phyloP scores from a whole-genome alignment of 1,140 invertebrate species.

The Drosophila obscura region DNA sequence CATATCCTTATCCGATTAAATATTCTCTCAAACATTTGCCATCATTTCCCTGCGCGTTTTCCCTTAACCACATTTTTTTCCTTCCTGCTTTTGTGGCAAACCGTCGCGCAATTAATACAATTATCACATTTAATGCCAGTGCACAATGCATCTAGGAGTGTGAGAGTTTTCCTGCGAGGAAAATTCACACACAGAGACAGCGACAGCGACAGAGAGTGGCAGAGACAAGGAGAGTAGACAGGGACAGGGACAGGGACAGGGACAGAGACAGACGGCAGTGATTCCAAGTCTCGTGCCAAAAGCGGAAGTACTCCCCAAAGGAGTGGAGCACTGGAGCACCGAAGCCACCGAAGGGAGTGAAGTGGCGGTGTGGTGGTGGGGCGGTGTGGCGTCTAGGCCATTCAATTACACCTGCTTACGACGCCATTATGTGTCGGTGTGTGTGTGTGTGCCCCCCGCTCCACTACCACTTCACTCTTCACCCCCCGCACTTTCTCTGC shows the following conservation, averaged over 20 bases:
- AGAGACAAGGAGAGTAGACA: background rate
- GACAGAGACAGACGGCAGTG: conserved; percentile 12
- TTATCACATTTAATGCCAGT: conserved; percentile 69
- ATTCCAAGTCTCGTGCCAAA: conserved; percentile 61
- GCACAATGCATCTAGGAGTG: conserved; percentile 44
- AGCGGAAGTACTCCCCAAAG: conserved; percentile 52
- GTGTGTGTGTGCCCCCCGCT: conserved; percentile 21
- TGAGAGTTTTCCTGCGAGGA: conserved; percentile 45
- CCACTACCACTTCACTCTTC: background rate
- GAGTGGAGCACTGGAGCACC: conserved; percentile 5
- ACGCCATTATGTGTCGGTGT: conserved; percentile 22
- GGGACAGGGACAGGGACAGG: conserved; percentile 12
- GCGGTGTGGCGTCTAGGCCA: conserved; percentile 42
- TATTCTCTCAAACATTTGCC: conserved; percentile 18
- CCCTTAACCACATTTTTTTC: conserved; percentile 32
- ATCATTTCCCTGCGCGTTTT: conserved; percentile 5
- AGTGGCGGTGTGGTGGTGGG: background rate
- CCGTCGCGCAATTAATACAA: conserved; percentile 70
- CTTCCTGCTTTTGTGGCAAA: conserved; percentile 42
- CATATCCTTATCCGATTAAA: conserved; percentile 2
- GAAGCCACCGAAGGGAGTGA: background rate
- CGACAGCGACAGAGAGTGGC: conserved; percentile 18
- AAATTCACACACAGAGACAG: conserved; percentile 23
- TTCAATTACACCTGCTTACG: conserved; percentile 79
- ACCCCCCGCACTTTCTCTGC: background rate